Evolutionary conservation across 2,113 vertebrate genomes (phyloP).

Genomic region (Triplophysa rosa): DNA sequence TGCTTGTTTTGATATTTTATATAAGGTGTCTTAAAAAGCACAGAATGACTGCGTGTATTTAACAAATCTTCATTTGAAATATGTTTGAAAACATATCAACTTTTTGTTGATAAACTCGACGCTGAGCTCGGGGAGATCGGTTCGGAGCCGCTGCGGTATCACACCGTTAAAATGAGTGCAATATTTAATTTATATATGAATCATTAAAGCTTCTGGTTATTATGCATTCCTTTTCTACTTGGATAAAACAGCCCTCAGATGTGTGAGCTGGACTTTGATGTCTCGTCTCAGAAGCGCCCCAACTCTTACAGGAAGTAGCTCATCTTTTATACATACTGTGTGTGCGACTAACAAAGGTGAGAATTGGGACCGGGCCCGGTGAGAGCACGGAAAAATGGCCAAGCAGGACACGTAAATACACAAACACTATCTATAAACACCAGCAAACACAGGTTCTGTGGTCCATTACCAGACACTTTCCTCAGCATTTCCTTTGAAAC

Average conservation of each 20-base stretch:
- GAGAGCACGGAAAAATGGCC: constrained; percentile 60
- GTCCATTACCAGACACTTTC: constrained; percentile 20
- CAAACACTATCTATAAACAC: constrained; percentile 62
- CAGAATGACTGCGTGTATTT: neutral
- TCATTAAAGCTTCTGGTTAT: constrained; percentile 80
- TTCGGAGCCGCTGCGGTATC: constrained; percentile 48
- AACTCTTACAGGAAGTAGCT: constrained; percentile 79
- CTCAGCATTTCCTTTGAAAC: constrained; percentile 32
- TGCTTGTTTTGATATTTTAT: neutral
- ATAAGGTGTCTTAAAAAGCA: neutral
- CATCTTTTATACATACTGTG: constrained; percentile 78
- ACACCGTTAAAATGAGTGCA: constrained; percentile 73
- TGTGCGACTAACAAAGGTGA: constrained; percentile 77
- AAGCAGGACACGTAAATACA: constrained; percentile 63
- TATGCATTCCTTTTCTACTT: constrained; percentile 83
- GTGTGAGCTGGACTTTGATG: constrained; percentile 80
- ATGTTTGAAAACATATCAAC: neutral
- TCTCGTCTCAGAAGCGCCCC: constrained; percentile 78
- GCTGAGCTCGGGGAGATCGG: constrained; percentile 64
- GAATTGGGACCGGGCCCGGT: constrained; percentile 61
- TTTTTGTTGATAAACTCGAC: constrained; percentile 39
- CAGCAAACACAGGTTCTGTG: constrained; percentile 45
- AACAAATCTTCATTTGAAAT: neutral
- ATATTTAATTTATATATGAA: constrained; percentile 82
- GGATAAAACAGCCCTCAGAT: constrained; percentile 84